phyloP scores from a whole-genome alignment of 2,797 vertebrate species.

The Poecilia gillii region DNA sequence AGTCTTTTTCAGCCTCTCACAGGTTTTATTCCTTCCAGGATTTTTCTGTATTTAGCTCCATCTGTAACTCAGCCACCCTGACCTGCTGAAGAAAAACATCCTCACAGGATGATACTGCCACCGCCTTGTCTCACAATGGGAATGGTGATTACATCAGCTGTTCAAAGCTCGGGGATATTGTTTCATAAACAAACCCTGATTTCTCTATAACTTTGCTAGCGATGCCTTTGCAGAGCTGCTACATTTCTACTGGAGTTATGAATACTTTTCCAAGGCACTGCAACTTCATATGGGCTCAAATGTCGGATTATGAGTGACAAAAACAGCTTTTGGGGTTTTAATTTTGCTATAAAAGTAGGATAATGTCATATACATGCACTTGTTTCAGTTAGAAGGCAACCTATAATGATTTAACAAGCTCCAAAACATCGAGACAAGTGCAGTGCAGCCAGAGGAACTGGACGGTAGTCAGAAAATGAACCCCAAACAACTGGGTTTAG shows the following conservation, averaged over 20 bases:
- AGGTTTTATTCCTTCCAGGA: no score
- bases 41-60: neutral
- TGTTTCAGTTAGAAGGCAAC: neutral
- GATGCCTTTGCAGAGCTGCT: neutral
- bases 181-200: neutral
- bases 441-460: conserved; percentile 52
- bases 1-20: neutral
- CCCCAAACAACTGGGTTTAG: conserved; percentile 36
- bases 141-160: neutral
- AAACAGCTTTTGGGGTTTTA: neutral
- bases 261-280: neutral
- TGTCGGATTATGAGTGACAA: neutral
- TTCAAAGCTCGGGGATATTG: neutral
- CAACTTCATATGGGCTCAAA: neutral
- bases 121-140: neutral
- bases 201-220: neutral
- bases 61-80: neutral
- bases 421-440: conserved; percentile 54
- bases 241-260: neutral
- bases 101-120: neutral
- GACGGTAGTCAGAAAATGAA: conserved; percentile 45
- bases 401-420: neutral
- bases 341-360: neutral
- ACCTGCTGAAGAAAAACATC: neutral
- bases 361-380: conserved; percentile 1